phyloP scores from a whole-genome alignment of 2,888 invertebrate genomes.

The Leptothorax acervorum region DNA sequence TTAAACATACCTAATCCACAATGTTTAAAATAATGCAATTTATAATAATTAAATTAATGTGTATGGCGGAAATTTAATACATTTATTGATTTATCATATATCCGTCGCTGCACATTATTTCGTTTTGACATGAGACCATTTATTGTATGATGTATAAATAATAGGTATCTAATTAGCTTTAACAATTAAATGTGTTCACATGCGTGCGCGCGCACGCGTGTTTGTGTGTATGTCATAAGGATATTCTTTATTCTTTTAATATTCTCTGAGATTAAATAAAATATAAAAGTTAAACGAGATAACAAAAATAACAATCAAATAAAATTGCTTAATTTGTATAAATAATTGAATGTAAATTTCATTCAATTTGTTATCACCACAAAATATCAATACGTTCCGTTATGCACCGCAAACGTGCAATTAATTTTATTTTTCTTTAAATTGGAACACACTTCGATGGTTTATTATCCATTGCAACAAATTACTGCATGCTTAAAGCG shows the following conservation, averaged over 20 bases:
- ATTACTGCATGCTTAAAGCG: constrained; percentile 32
- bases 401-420: not conserved
- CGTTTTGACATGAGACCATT: constrained; percentile 21
- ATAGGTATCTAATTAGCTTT: not conserved
- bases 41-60: constrained; percentile 46
- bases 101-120: constrained; percentile 31
- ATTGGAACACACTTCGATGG: constrained; percentile 23
- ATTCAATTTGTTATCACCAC: not conserved
- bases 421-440: constrained; percentile 37
- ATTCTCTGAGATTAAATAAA: not conserved
- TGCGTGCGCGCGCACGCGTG: too few species aligned
- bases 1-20: constrained; percentile 43
- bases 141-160: constrained; percentile 1
- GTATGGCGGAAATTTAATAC: constrained; percentile 19
- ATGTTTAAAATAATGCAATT: constrained; percentile 47
- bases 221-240: not conserved
- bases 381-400: not conserved
- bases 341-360: not conserved
- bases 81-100: constrained; percentile 41
- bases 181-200: not conserved
- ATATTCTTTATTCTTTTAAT: not conserved
- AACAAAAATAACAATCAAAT: not conserved
- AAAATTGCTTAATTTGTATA: not conserved
- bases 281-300: not conserved
- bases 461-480: constrained; percentile 36